These are phyloP conservation scores for pig (Sus scrofa) DNA, from an alignment of 2,113 vertebrate genomes.

Conservation along the genomic window T2T-Sscrofa CM000814.6:110135501-110136000, in stretches of 20 bases:
- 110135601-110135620: not conserved
- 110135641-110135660: not conserved
- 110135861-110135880: not conserved
- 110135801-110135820: not conserved
- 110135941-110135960: not conserved
- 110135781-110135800: not conserved
- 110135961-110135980: not conserved
- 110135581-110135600: not conserved
- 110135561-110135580: not conserved
- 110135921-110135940: not conserved
- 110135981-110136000: not conserved
- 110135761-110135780: not conserved
- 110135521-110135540: not conserved
- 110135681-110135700: not conserved
- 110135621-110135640: not conserved
- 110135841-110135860: not conserved
- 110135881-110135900: not conserved
- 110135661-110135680: not conserved
- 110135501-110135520: not conserved
- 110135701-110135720: not conserved
- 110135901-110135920: not conserved
- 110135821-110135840: not conserved
- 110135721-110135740: not conserved
- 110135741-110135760: not conserved
- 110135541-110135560: not conserved